Evolutionary conservation across 2,113 vertebrate genomes (phyloP), one percentile per base, ranked within the genome.

Genomic region (Morone chrysops): DNA sequence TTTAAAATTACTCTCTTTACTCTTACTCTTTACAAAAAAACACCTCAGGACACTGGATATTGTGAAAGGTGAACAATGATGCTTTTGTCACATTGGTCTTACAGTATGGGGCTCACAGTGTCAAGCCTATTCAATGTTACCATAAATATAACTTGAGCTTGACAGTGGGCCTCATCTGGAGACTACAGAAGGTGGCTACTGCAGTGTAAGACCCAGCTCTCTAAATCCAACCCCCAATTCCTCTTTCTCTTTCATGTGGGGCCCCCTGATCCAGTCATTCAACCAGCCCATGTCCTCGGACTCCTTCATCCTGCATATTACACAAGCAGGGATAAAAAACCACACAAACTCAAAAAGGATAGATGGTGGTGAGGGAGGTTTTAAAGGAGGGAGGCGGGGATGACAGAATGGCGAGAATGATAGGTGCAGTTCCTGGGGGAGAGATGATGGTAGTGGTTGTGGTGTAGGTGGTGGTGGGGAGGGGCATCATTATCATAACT

Each of bases 401-500:
- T 22, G 72, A 18, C 56, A 83, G 78, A 75, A 85, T 61, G 60
- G 75, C 0, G 70, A 80, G 83, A 86, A 76, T 78, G 77, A 62
- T 69, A 45, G 77, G 73, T 80, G 62, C 61, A 60, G 77, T 38
- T 86, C 76, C 78, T 82, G n/a, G 56, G 80, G 85, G 80, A 76
- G 83, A 10, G 66, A 84, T 83, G 89, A 80, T 68, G 85, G 68
- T 40, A 50, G 40, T 17, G n/a, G 74, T 59, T 53, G 80, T 40
- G 54, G 40, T 17, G 18, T 70, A 54, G 57, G 80, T 72, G 38
- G 78, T 59, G 66, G 47, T 60, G 45, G 75, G 65, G 82, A 70
- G 83, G 72, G 54, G 59, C 60, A 88, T 91, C 89, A 91, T 91
- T 90, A 90, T 93, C 89, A 91, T 92, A 90, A 93, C 88, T 80